These are phyloP conservation scores for Ceyx erithaca DNA, from an alignment of 2,797 vertebrate genomes.

Conservation along the genomic window DNA sequence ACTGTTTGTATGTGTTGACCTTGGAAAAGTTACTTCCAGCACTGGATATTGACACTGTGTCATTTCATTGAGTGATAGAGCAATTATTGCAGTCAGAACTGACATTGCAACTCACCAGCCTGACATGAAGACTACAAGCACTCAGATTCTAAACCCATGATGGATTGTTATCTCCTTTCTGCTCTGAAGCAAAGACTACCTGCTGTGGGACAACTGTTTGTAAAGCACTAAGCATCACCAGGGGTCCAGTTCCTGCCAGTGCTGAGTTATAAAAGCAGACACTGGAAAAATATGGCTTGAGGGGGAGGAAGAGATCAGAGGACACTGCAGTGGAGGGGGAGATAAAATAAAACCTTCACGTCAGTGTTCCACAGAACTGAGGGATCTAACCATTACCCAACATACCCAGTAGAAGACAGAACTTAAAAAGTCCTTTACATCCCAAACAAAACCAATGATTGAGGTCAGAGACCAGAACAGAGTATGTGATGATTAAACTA, in stretches of 20 bases:
- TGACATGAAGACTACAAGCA: background rate
- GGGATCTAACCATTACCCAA: background rate
- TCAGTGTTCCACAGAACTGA: background rate
- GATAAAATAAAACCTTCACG: background rate
- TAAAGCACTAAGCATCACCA: background rate
- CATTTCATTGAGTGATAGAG: background rate
- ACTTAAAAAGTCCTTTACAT: background rate
- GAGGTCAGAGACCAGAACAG: background rate
- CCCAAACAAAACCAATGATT: background rate
- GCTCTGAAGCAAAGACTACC: background rate
- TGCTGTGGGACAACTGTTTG: background rate
- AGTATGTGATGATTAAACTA: background rate
- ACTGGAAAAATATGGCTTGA: rapidly evolving
- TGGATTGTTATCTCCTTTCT: background rate
- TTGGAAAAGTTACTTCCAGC: background rate
- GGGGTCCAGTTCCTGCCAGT: background rate
- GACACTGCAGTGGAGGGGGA: background rate
- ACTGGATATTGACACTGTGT: background rate
- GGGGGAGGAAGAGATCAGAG: background rate
- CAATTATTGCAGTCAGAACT: background rate
- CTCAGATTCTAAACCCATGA: background rate
- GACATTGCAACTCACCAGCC: background rate
- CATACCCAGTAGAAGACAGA: background rate
- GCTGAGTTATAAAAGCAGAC: background rate
- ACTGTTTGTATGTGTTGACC: background rate